Evolutionary conservation across 2,797 vertebrate species (phyloP).

Genomic region (Semaprochilodus insignis): DNA sequence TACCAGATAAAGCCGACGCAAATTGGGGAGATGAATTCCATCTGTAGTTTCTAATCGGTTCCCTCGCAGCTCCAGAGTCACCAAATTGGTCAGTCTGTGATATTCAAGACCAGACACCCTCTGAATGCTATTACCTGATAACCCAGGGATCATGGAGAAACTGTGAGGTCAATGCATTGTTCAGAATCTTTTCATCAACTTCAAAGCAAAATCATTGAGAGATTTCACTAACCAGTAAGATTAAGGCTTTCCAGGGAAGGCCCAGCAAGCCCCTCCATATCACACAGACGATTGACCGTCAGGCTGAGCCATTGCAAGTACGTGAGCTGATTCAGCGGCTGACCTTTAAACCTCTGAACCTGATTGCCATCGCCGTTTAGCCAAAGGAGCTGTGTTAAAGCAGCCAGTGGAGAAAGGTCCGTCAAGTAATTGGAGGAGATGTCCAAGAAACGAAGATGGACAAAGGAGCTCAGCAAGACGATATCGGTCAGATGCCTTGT

Average conservation of each 20-base stretch:
- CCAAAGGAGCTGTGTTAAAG: conserved; percentile 89
- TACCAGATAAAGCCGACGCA: conserved; percentile 89
- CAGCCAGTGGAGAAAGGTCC: conserved; percentile 85
- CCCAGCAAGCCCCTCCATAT: conserved; percentile 80
- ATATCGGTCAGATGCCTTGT: conserved; percentile 87
- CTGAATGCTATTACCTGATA: conserved; percentile 86
- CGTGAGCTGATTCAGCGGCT: conserved; percentile 78
- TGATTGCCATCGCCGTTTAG: conserved; percentile 88
- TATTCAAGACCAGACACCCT: conserved; percentile 76
- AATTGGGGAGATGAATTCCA: conserved; percentile 85
- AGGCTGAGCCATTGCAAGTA: conserved; percentile 91
- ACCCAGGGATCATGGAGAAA: neutral
- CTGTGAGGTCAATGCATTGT: neutral
- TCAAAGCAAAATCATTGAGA: neutral
- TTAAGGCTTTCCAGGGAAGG: conserved; percentile 83
- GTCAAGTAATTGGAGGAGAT: conserved; percentile 87
- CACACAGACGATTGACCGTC: conserved; percentile 80
- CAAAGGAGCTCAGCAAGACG: conserved; percentile 77
- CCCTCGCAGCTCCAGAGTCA: conserved; percentile 87
- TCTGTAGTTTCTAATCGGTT: conserved; percentile 85
- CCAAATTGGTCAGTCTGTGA: conserved; percentile 77
- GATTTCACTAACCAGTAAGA: conserved; percentile 82
- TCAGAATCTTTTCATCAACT: neutral
- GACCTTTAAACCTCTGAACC: conserved; percentile 72
- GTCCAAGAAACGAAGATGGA: conserved; percentile 92